Percentiles rank a stretch among this genome's conserved stretches.
Evolutionary conservation across 2,797 vertebrate genomes (phyloP).

Genomic region (Enteromius paludinosus): DNA sequence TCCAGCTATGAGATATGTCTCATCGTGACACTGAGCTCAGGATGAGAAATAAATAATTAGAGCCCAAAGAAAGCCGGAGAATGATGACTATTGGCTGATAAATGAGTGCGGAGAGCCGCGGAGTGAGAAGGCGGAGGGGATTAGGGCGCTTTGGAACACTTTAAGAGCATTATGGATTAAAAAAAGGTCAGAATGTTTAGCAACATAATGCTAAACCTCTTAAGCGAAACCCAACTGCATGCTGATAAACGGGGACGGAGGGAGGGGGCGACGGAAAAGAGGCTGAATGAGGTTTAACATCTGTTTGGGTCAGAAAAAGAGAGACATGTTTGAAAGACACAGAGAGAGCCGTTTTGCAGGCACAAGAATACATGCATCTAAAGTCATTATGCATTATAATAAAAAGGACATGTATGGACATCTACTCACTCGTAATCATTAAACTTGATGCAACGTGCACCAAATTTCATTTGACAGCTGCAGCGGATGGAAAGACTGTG

Average conservation of each 20-base stretch:
- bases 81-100: conserved; percentile 68
- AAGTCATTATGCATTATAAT: background rate
- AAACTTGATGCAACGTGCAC: background rate
- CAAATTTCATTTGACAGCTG: background rate
- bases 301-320: conserved; percentile 64
- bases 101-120: conserved; percentile 80
- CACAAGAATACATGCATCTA: background rate
- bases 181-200: conserved; percentile 87
- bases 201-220: conserved; percentile 86
- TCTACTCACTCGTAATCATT: background rate
- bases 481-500: background rate
- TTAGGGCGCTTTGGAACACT: conserved; percentile 84
- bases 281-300: conserved; percentile 71
- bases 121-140: conserved; percentile 81
- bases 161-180: conserved; percentile 87
- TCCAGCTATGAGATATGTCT: conserved; percentile 19
- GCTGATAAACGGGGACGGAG: conserved; percentile 72
- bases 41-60: conserved; percentile 55
- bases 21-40: conserved; percentile 30
- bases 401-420: conserved; percentile 3
- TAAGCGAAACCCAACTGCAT: conserved; percentile 82
- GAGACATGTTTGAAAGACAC: conserved; percentile 39
- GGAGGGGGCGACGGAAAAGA: conserved; percentile 44
- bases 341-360: background rate
- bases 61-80: conserved; percentile 22